phyloP scores from a whole-genome alignment of 2,888 invertebrate species.

The Eupithecia pulchellata region DNA sequence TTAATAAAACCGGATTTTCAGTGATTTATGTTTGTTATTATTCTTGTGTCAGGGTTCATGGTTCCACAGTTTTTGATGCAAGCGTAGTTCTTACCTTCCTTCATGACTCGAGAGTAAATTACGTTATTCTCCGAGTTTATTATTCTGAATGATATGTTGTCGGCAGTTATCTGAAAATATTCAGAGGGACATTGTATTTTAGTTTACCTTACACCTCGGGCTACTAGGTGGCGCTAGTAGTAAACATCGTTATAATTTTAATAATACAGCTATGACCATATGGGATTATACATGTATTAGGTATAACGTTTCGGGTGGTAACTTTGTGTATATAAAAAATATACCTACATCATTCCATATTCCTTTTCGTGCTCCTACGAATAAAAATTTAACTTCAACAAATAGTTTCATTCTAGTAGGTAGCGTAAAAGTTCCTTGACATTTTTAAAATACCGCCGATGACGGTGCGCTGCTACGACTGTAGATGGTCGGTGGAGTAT shows the following conservation, averaged over 20 bases:
- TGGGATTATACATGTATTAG: no score
- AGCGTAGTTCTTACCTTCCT: conserved; percentile 56
- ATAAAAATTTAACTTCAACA: no score
- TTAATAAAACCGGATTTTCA: conserved; percentile 38
- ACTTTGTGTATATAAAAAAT: no score
- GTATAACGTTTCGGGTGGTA: no score
- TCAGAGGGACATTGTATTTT: neutral
- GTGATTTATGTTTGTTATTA: conserved; percentile 42
- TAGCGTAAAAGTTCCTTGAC: no score
- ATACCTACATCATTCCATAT: no score
- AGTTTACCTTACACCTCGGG: neutral
- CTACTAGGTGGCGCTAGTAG: neutral
- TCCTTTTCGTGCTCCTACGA: no score
- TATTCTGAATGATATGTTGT: conserved; percentile 60
- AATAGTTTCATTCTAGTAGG: no score
- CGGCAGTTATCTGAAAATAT: conserved; percentile 59
- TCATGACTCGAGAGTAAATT: conserved; percentile 71
- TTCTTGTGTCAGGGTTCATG: conserved; percentile 50
- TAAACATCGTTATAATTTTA: neutral
- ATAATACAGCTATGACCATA: no score
- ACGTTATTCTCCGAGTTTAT: conserved; percentile 61
- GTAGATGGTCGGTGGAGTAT: no score
- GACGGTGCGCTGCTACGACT: no score
- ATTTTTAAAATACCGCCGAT: no score
- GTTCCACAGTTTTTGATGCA: conserved; percentile 63